Evolutionary conservation across 2,888 invertebrate genomes (phyloP).

Genomic region (Tubiluchus corallicola): DNA sequence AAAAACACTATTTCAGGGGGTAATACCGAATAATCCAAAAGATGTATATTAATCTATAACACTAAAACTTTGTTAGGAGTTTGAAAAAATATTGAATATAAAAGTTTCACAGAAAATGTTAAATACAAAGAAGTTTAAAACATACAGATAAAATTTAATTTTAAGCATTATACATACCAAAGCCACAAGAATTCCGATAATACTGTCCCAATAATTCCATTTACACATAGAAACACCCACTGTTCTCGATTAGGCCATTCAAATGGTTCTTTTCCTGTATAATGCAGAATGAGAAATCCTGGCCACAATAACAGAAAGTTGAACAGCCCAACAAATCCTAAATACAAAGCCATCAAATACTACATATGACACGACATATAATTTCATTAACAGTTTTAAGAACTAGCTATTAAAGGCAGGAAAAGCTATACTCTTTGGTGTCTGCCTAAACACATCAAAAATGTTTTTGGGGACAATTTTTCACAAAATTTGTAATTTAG

Average conservation of each 20-base stretch:
- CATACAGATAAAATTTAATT: background rate
- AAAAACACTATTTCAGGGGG: too few relatives aligned
- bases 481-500: constrained; percentile 6
- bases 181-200: constrained; percentile 80
- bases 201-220: constrained; percentile 75
- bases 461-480: too few relatives aligned
- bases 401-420: too few relatives aligned
- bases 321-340: constrained; percentile 83
- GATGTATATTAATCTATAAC: too few relatives aligned
- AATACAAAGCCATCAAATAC: constrained; percentile 16
- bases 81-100: background rate
- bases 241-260: constrained; percentile 57
- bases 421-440: too few relatives aligned
- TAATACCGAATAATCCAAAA: too few relatives aligned
- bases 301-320: constrained; percentile 75
- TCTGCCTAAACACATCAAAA: too few relatives aligned
- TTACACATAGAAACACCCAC: constrained; percentile 56
- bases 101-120: background rate
- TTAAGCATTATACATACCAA: constrained; percentile 40
- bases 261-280: constrained; percentile 53
- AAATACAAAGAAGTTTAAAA: background rate
- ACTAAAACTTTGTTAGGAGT: too few relatives aligned
- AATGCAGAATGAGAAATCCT: constrained; percentile 65
- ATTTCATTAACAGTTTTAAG: too few relatives aligned
- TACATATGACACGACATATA: too few relatives aligned